phyloP scores from a whole-genome alignment of 2,797 vertebrate genomes.

The Melanotaenia maccullochi region DNA sequence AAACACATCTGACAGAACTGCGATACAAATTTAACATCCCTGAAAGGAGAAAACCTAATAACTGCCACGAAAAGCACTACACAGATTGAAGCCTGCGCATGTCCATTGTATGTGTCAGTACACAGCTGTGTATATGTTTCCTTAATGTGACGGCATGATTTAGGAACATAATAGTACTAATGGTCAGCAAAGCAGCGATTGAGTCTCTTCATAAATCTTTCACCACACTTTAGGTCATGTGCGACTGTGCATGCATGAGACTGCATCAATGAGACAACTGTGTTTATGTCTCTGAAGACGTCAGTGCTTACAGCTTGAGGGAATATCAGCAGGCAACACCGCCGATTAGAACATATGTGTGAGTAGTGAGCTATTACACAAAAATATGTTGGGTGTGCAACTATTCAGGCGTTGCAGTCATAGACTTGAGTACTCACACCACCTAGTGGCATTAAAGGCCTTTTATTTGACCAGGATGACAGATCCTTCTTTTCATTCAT shows the following conservation, averaged over 20 bases:
- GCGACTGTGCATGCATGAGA: background rate
- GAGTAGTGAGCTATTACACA: conserved; percentile 11
- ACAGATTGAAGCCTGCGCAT: background rate
- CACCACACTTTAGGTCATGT: conserved; percentile 7
- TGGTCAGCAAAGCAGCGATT: conserved; percentile 47
- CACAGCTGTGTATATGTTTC: background rate
- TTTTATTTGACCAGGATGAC: background rate
- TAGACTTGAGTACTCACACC: conserved; percentile 67
- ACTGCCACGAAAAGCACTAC: conserved; percentile 18
- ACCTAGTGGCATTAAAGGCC: conserved; percentile 66
- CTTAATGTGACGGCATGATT: conserved; percentile 15
- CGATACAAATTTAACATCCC: conserved; percentile 4
- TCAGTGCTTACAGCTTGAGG: conserved; percentile 59
- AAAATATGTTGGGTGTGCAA: conserved; percentile 23
- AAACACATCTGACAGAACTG: conserved; percentile 8
- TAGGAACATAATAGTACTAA: conserved; percentile 14
- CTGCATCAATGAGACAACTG: conserved; percentile 29
- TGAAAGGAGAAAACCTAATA: conserved; percentile 11
- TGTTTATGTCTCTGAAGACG: conserved; percentile 57
- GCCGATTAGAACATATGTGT: conserved; percentile 51
- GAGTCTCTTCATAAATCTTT: conserved; percentile 56
- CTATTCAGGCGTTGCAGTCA: conserved; percentile 30
- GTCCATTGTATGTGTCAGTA: background rate
- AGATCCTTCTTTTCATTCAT: background rate
- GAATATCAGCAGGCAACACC: conserved; percentile 63